Evolutionary conservation across 2,888 invertebrate genomes (phyloP), one percentile per base, ranked within the genome.

Genomic region (Micoletzkya japonica): DNA sequence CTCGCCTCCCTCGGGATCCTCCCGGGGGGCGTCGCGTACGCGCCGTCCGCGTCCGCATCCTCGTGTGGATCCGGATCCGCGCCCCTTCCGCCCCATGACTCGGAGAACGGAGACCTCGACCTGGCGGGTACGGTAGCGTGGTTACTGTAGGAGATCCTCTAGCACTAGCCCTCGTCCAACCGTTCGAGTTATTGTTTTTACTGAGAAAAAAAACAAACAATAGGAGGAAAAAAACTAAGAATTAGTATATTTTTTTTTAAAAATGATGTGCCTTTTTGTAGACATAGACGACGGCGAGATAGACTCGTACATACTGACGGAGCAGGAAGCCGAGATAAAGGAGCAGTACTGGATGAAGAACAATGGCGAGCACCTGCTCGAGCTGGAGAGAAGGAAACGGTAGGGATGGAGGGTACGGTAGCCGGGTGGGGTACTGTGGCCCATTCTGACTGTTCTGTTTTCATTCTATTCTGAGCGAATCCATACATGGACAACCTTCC

Each of bases 241-340:
- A n/a, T n/a, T n/a, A n/a, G n/a, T n/a, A n/a, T n/a, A n/a, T n/a
- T n/a, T n/a, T n/a, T n/a, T n/a, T n/a, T n/a, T n/a, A n/a, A n/a
- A n/a, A n/a, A n/a, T n/a, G n/a, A 44, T 14, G 20, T 44, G 44
- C 10, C 10, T 14, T 44, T 44, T 93, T 52, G 90, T 82, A 64
- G 89, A 88, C 20, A 90, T 94, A 61, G 93, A 96, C 82, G 97
- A 97, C 82, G 91, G 90, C 4, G 96, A 97, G 88, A 89, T 97
- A 59, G 92, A 92, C 84, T 90, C 79, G 4, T 85, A 85, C 63
- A 81, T 86, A 56, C 69, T 85, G 60, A 79, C 77, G 17, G 77
- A 81, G 32, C 71, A 78, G 64, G 97, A 97, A 87, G 90, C 91
- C 0, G 87, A 90, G 63, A 89, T 91, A 70, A 98, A 97, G 87